Base-by-base conservation (phyloP, 2,888 invertebrate genomes). In the Drepana falcataria region DNA sequence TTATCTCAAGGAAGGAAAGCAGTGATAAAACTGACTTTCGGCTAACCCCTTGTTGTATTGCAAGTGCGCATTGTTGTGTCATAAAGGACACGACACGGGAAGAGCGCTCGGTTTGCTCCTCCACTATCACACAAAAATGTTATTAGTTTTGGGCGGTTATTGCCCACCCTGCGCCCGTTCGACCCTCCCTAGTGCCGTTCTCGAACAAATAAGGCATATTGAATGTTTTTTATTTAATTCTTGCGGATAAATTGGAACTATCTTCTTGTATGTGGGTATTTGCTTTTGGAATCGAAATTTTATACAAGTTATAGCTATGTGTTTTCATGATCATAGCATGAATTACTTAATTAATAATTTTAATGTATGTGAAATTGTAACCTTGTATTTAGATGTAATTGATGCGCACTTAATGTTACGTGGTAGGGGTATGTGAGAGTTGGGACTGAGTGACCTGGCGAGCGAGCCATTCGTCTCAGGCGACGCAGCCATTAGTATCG, bases 71-170 rank as follows among this genome's bases (percentile, higher is more conserved):
- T 83, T 86, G 86, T 85, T 81, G 81, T 82, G 71, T 75, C 79
- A 81, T 84, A 86, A 86, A 84, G 80, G 82, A 82, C 75, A 77
- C 68, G 69, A 74, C 66, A 73, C 81, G 80, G 79, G 81, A 81
- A 79, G 72, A 73, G 71, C 75, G 81, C 75, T 81, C 81, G 75
- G 80, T 79, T 83, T 73, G 73, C 79, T 82, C 71, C 79, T 77
- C 80, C 75, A 77, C 85, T 86, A 87, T 87, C 85, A 82, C 83
- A 77, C 80, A 89, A 89, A 88, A 87, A 88, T 89, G 85, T 87
- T 89, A 89, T 89, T 89, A 87, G 88, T 88, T 88, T 87, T 82
- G 81, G 85, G 81, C 76, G 85, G 85, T 83, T 87, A 85, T 88
- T 86, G 85, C 82, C 83, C 82, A 79, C 83, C 83, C 77, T 62